Evolutionary conservation across 1,140 invertebrate species (phyloP), one percentile per base, ranked within the genome.

Genomic region (Coptotermes formosanus): DNA sequence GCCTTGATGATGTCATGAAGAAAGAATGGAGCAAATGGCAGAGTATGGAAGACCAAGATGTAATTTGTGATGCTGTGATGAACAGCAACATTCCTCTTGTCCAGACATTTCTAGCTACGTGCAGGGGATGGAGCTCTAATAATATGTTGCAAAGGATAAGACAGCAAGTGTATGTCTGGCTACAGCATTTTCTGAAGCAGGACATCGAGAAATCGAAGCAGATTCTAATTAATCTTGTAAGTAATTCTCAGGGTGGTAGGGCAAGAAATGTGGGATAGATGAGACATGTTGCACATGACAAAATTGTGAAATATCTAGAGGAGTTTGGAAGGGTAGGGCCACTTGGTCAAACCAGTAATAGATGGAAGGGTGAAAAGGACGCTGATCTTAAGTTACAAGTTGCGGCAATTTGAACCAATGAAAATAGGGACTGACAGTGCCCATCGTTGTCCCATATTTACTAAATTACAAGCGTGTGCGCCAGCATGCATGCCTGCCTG

Each of bases 171-270:
- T 44, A 84, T 64, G 38, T 25, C 32, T 86, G 86, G 86, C 16
- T 86, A 32, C 30, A 30, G 32, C 48, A 16, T 19, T 82, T 86
- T n/a, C 43, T 86, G 48, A 55, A 84, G 32, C 48, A 83, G 23
- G 44, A 59, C 38, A 32, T 86, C 12, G 64, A 86, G 32, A 38
- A 48, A 23, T 45, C 86, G 23, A 48, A 81, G 59, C 44, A 59
- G 59, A 86, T 83, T 11, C 44, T 86, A 16, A 43, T 32, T 32
- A 86, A 52, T 48, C n/a, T 86, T 21, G 86, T 86, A 82, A 86
- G 85, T 82, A 55, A 55, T 55, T 55, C 52, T 55, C 21, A 55
- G 14, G 52, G 19, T 55, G 0, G 21, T 21, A 4, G 19, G 19
- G 19, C 19, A 19, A 55, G 14, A 21, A 21, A 21, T 12, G 14